Evolutionary conservation across 1,140 invertebrate species (phyloP).

Genomic region (Parasteatoda tepidariorum): DNA sequence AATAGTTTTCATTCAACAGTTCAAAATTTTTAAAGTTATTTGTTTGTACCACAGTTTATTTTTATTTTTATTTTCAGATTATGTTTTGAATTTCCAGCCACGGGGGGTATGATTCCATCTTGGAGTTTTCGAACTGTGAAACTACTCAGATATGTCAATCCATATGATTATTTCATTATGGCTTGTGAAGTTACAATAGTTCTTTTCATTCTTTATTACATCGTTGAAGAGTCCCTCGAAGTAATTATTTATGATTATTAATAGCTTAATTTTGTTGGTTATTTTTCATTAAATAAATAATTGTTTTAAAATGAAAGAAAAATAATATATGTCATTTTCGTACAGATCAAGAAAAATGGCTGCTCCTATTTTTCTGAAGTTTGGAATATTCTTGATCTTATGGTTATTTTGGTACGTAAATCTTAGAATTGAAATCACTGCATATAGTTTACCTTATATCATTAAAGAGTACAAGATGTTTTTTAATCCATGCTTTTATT

Average conservation of each 20-base stretch:
- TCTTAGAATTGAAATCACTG: background rate
- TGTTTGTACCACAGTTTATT: no score
- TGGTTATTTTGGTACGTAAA: slow-evolving; percentile 70
- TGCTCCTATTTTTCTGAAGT: slow-evolving; percentile 74
- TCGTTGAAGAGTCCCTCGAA: slow-evolving; percentile 76
- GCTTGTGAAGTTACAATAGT: slow-evolving; percentile 74
- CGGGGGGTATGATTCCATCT: slow-evolving; percentile 78
- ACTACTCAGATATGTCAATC: slow-evolving; percentile 73
- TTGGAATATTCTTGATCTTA: slow-evolving; percentile 77
- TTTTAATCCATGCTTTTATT: no score
- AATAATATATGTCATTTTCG: no score
- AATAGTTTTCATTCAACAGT: no score
- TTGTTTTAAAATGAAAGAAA: no score
- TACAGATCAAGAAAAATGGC: slow-evolving; percentile 74
- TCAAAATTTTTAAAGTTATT: no score
- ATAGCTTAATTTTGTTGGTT: background rate
- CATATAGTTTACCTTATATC: no score
- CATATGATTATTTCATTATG: slow-evolving; percentile 74
- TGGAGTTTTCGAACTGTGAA: slow-evolving; percentile 74
- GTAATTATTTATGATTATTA: no score
- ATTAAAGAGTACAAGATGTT: no score
- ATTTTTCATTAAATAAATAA: background rate
- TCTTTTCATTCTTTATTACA: slow-evolving; percentile 76
- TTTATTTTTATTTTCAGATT: slow-evolving; percentile 48
- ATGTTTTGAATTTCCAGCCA: slow-evolving; percentile 75